These are phyloP conservation scores for Pseudococcus viburni DNA, from an alignment of 2,888 invertebrate species.

Conservation along the genomic window DNA sequence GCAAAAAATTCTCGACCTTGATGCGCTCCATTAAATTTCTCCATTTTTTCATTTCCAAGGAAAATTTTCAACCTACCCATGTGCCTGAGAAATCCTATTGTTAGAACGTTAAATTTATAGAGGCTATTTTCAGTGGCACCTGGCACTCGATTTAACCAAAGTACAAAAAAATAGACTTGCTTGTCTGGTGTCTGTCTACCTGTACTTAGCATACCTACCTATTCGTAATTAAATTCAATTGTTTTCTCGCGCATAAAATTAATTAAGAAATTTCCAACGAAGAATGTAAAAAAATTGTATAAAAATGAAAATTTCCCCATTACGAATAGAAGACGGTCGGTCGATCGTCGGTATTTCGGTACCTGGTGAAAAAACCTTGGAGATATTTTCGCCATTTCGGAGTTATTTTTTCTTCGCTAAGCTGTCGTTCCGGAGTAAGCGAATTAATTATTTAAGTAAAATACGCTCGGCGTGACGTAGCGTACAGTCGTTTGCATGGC, in stretches of 20 bases:
- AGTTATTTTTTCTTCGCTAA: neutral
- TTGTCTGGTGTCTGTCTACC: neutral
- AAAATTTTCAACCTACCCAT: no score
- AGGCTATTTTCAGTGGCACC: neutral
- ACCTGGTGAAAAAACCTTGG: neutral
- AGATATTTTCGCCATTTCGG: neutral
- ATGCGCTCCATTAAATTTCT: no score
- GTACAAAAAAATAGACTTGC: no score
- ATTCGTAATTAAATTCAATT: neutral
- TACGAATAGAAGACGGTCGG: neutral
- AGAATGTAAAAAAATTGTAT: neutral
- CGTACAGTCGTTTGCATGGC: neutral
- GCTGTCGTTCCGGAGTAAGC: neutral
- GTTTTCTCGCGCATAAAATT: neutral
- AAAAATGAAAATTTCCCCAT: slow-evolving; percentile 1
- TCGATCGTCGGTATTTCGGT: neutral
- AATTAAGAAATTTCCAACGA: neutral
- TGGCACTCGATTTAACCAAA: neutral
- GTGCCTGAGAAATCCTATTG: no score
- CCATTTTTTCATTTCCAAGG: no score
- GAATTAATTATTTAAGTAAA: slow-evolving; percentile 28
- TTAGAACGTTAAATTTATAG: neutral
- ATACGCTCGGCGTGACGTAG: neutral
- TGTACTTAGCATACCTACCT: neutral
- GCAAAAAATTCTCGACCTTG: no score